Base-by-base conservation (phyloP, 2,888 invertebrate genomes). In the Salpingus planirostris region DNA sequence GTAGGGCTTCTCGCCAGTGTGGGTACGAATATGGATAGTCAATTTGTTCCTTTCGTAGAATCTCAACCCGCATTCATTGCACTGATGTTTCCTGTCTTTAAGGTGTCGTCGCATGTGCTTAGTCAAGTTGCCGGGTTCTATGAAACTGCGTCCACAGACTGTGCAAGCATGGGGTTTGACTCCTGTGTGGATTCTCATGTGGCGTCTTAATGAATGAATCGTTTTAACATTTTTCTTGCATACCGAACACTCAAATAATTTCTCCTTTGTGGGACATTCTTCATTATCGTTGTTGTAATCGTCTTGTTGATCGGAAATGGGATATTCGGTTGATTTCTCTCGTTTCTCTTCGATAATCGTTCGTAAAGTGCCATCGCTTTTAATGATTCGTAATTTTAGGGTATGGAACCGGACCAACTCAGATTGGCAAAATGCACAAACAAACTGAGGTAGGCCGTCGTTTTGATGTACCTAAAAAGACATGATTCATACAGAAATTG, bases 41-140 rank as follows among this genome's bases (percentile, higher is more conserved):
- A 56, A 33, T 40, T 53, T 53, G 26, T 52, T 50, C 25, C 53
- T 40, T 27, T 52, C 51, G 37, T 56, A 54, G 45, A 56, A 56
- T 14, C 49, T 29, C 11, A 50, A 34, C 13, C 52, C 51, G 31
- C 54, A 55, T 26, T 51, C 46, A 13, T 50, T 48, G 33, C 55
- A 55, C 34, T 54, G 47, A 27, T 53, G 50, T 31, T 47, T 47
- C 28, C 52, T 53, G 15, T 54, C 50, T 24, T 50, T 42, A 4
- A 27, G 45, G 28, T 55, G 55, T 14, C 48, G 47, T 2, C 50
- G 41, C 11, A 47, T 11, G 25, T 55, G 55, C 36, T 54, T 51
- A 11, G 40, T 43, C 11, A 54, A 37, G 36, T 52, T 54, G 3
- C 51, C 47, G 3, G 44, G 40, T 33, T 54, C 50, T 5, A 43